A percentile compares a stretch with the other conserved stretches of the same genome.
phyloP scores from a whole-genome alignment of 2,888 invertebrate species.

The Lithophane leautieri region DNA sequence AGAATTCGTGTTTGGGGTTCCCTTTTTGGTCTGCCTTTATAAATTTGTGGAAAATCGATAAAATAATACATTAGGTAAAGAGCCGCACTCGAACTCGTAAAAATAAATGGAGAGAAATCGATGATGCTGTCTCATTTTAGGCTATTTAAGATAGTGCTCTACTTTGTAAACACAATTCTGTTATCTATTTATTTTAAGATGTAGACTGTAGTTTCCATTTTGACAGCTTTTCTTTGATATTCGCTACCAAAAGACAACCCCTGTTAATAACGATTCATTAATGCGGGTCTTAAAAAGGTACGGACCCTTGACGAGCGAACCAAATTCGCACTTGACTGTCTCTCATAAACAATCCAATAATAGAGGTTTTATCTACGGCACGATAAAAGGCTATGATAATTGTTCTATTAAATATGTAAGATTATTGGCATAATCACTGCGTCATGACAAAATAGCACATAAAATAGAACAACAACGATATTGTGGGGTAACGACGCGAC shows the following conservation, averaged over 20 bases:
- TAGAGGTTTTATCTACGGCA: constrained; percentile 20
- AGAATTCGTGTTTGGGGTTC: constrained; percentile 4
- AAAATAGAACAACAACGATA: constrained; percentile 52
- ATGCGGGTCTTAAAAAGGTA: constrained; percentile 10
- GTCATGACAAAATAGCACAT: constrained; percentile 39
- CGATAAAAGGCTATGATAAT: constrained; percentile 33
- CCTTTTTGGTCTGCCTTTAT: not conserved
- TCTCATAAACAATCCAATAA: constrained; percentile 28
- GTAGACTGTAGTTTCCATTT: not conserved
- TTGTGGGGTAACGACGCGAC: constrained; percentile 43
- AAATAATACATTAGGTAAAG: not conserved
- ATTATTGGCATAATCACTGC: constrained; percentile 55
- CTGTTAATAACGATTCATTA: constrained; percentile 1
- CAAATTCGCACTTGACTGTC: constrained; percentile 13
- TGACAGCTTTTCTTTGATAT: constrained; percentile 1
- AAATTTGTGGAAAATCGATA: not conserved
- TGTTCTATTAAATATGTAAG: constrained; percentile 47
- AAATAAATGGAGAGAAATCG: constrained; percentile 10
- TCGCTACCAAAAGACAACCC: not conserved
- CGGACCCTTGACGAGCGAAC: not conserved
- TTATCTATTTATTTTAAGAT: not conserved
- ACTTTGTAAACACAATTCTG: not conserved
- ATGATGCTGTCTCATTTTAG: not conserved
- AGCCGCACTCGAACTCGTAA: not conserved
- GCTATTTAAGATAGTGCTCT: not conserved